Evolutionary conservation across 2,797 vertebrate genomes (phyloP), one percentile per base, ranked within the genome.

Genomic region (Sebastes nivosus): DNA sequence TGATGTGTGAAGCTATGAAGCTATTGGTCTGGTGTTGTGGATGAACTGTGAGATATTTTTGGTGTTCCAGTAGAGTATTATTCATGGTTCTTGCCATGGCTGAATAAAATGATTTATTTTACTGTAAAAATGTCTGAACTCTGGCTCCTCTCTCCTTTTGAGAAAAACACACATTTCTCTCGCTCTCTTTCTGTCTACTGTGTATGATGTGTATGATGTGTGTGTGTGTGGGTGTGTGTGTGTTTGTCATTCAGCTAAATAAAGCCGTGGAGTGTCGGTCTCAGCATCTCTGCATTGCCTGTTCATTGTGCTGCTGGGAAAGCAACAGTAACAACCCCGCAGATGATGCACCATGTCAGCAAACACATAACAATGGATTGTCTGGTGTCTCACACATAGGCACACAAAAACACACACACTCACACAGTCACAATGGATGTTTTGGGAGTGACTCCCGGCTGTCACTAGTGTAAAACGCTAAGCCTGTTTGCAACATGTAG

Each of bases 291-390:
- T 90, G 85, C 36, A 2, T 59, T 69, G 77, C 57, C 66, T 82
- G 81, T 72, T 84, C 86, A 86, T 90, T 91, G 87, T 90, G 87
- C 78, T 83, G 67, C 84, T 67, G 85, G 81, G 87, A 85, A 75
- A 84, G 84, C 82, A 81, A 84, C 83, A 84, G 88, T 79, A 77
- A 79, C 82, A 74, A 67, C 77, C 67, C 46, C 4, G 65, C 59
- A 10, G 82, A 87, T 85, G 89, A 92, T 89, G 87, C 84, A 87
- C 88, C 82, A 63, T 82, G 88, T 93, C 90, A 93, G 92, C 92
- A 93, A 91, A 92, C 89, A 89, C 84, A 61, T 27, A 87, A 93
- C 92, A 93, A 91, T 90, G 75, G 84, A 75, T 73, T 22, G 87
- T 84, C 88, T 91, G 84, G 72, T 79, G 61, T 77, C 67, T 66